Evolutionary conservation across 2,888 invertebrate species (phyloP).

Genomic region (Cheilosia pagana): DNA sequence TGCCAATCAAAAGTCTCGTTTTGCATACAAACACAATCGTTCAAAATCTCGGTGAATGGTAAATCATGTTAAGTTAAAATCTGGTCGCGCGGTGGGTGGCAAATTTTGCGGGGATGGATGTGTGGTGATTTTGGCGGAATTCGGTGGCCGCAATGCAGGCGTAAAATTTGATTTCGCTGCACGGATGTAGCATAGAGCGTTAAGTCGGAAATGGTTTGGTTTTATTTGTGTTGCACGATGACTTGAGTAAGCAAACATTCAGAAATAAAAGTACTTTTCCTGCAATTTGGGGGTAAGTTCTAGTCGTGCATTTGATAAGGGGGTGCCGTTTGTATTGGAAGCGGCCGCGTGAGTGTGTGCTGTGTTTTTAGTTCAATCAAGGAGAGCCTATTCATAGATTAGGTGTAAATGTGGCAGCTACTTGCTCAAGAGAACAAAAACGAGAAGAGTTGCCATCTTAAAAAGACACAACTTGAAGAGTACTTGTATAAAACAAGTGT

Average conservation of each 20-base stretch:
- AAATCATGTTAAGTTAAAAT: constrained; percentile 67
- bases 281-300: not conserved
- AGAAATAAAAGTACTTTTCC: not conserved
- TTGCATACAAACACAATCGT: constrained; percentile 48
- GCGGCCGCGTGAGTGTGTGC: not conserved
- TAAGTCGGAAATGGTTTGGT: constrained; percentile 17
- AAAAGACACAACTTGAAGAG: too few relatives aligned
- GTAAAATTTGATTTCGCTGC: constrained; percentile 6
- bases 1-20: constrained; percentile 71
- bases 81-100: constrained; percentile 64
- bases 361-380: too few relatives aligned
- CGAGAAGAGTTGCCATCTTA: too few relatives aligned
- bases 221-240: constrained; percentile 9
- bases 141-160: constrained; percentile 32
- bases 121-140: constrained; percentile 20
- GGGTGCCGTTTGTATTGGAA: not conserved
- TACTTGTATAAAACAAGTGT: too few relatives aligned
- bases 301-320: too few relatives aligned
- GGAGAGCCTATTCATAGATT: too few relatives aligned
- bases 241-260: constrained; percentile 13
- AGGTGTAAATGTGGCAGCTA: too few relatives aligned
- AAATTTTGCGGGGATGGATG: constrained; percentile 49
- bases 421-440: too few relatives aligned
- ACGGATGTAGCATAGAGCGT: not conserved
- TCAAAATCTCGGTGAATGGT: constrained; percentile 58